A percentile compares a stretch with the other conserved stretches of the same genome.
These are phyloP conservation scores for Octopus bimaculoides DNA, from an alignment of 1,140 invertebrate genomes.

Conservation along the genomic window DNA sequence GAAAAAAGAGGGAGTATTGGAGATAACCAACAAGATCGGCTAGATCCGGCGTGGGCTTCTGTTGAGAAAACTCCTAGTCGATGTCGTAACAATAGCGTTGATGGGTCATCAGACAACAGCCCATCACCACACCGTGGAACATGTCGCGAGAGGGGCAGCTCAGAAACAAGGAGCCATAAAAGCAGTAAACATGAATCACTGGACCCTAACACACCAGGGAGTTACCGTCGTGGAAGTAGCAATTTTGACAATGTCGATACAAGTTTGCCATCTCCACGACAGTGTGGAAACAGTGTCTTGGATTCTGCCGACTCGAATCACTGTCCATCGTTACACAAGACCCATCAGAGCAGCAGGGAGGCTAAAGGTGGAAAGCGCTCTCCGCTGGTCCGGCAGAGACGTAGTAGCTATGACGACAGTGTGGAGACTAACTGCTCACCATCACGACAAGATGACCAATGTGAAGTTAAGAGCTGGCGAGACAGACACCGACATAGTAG, in stretches of 20 bases:
- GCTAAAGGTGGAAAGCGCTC: background rate
- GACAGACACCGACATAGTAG: background rate
- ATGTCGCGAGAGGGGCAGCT: background rate
- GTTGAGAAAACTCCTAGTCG: background rate
- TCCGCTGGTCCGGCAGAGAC: background rate
- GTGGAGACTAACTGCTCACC: background rate
- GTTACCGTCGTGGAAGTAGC: background rate
- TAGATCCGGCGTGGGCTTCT: background rate
- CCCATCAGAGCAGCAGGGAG: background rate
- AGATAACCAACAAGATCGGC: background rate
- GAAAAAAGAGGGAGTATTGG: background rate
- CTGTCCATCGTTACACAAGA: background rate
- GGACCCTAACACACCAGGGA: background rate
- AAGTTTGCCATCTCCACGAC: background rate
- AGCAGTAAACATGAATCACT: background rate
- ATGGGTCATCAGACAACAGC: conserved; percentile 1
- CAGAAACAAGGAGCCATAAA: background rate
- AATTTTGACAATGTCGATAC: background rate
- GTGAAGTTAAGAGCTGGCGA: background rate
- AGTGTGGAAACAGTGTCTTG: background rate
- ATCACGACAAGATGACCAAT: background rate
- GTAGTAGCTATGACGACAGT: background rate
- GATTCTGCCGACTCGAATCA: background rate
- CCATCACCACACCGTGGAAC: background rate
- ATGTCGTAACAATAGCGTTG: background rate